Base-by-base conservation (phyloP, 1,140 invertebrate genomes). In the Cyclina sinensis region DNA sequence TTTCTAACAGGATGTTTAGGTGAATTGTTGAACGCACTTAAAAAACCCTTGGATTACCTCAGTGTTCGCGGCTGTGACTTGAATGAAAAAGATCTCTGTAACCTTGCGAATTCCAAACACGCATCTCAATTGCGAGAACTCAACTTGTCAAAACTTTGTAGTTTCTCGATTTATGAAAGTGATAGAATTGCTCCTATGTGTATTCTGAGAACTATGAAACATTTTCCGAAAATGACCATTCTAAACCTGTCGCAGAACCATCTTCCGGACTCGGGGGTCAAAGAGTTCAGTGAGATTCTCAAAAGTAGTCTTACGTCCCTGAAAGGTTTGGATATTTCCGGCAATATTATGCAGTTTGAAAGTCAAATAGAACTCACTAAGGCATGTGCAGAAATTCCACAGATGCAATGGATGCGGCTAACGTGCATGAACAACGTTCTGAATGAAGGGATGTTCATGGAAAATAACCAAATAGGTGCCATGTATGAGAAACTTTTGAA, bases 101-200 rank as follows among this genome's bases (percentile, higher is more conserved):
- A 85, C 54, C 73, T 93, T 32, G 88, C 83, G 9, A 86, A 87
- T 4, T 93, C 92, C 0, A 90, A 91, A 68, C 93, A 93, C 73
- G 89, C 91, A 11, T 30, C 62, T n/a, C 83, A 86, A 14, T 51
- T 93, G 73, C 79, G 90, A 32, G 93, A 93, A 81, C 62, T 93
- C 16, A 93, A 93, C 78, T n/a, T 93, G 14, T 93, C 92, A 51
- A 93, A 93, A 86, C 76, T 93, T 21, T 91, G 90, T 68, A 91
- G 91, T 68, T 91, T 92, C 51, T 91, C 89, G 0, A 90, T 93
- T 14, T 91, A 87, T 32, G 89, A 91, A 21, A 91, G 78, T 59
- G 90, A 92, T 43, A 80, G 90, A 37, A 91, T 92, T 70, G 86
- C 90, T n/a, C 91, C 91, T 1, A 70, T 85, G 16, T 84, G 89